phyloP scores from a whole-genome alignment of 2,113 vertebrate species.

The Bathybates hornii region DNA sequence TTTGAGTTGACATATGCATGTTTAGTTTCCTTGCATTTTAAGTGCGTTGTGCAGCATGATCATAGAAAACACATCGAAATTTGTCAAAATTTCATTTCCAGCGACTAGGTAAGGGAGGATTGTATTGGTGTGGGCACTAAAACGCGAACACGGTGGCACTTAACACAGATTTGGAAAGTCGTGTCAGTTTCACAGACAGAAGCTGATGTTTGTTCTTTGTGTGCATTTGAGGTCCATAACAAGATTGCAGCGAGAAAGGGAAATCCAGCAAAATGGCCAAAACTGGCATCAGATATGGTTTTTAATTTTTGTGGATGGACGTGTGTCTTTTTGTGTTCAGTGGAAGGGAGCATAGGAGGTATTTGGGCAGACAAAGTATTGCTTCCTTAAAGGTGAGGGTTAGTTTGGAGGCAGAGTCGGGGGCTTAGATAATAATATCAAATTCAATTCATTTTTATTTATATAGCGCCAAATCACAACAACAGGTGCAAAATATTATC shows the following conservation, averaged over 20 bases:
- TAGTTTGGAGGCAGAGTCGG: neutral
- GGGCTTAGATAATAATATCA: neutral
- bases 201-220: neutral
- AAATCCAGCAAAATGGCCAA: neutral
- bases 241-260: neutral
- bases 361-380: neutral
- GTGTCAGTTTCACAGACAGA: neutral
- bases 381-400: neutral
- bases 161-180: neutral
- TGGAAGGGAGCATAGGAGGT: neutral
- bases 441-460: neutral
- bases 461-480: neutral
- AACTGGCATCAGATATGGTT: neutral
- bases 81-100: neutral
- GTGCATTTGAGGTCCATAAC: neutral
- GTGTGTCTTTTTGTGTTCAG: neutral
- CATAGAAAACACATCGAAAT: neutral
- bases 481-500: neutral
- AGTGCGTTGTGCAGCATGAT: fast-evolving
- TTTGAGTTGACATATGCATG: neutral
- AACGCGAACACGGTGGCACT: neutral
- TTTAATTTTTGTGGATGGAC: neutral
- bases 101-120: fast-evolving
- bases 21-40: neutral
- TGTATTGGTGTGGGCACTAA: neutral